Evolutionary conservation across 2,113 vertebrate genomes (phyloP).

Genomic region (Crypturellus undulatus): DNA sequence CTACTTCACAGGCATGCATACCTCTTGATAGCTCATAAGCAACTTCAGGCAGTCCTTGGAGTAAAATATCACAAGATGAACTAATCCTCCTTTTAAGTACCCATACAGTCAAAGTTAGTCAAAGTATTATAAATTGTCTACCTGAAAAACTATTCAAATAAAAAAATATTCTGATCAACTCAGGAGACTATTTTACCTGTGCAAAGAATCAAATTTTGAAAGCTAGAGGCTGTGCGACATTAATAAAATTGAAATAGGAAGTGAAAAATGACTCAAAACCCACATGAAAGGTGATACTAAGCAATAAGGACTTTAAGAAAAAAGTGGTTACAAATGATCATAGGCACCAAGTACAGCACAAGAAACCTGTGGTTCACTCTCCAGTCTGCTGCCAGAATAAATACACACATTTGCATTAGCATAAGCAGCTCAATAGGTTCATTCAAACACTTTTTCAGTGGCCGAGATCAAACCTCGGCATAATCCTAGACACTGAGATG

Average conservation of each 20-base stretch:
- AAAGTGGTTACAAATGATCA: background rate
- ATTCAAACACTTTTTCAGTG: background rate
- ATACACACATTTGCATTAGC: background rate
- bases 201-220: background rate
- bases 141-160: background rate
- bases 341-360: background rate
- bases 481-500: background rate
- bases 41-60: no score
- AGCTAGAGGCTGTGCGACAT: background rate
- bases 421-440: accelerated
- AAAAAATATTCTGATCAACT: background rate
- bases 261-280: slow-evolving; percentile 34
- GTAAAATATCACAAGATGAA: background rate
- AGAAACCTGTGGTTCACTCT: background rate
- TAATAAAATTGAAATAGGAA: slow-evolving; percentile 26
- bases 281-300: slow-evolving; percentile 59
- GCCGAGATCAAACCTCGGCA: background rate
- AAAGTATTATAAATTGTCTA: background rate
- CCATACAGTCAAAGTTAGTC: background rate
- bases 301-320: background rate
- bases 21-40: background rate
- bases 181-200: background rate
- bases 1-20: accelerated
- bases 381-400: background rate
- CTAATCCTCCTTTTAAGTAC: background rate